A percentile compares a stretch with the other conserved stretches of the same genome.
Conservation (phyloP, 2,797 vertebrate genomes). For the Sebastes oblongus region DNA sequence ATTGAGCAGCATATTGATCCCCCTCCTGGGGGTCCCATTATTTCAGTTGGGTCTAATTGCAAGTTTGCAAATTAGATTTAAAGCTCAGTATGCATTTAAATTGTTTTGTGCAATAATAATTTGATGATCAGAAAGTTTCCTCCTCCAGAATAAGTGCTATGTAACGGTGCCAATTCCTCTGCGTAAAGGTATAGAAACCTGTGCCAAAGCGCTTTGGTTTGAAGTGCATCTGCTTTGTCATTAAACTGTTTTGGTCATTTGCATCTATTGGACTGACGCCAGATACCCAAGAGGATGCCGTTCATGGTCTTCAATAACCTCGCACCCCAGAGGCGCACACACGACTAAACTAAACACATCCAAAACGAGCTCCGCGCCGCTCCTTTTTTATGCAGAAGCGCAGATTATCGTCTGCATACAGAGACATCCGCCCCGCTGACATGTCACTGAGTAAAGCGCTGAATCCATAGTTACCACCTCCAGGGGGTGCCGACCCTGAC, state of each 20-base stretch:
- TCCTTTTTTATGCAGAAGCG: neutral
- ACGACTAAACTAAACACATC: neutral
- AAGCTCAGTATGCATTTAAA: neutral
- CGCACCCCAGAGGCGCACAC: neutral
- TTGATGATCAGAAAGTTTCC: neutral
- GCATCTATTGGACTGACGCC: slow-evolving; percentile 15
- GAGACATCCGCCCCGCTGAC: slow-evolving; percentile 42
- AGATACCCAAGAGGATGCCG: slow-evolving; percentile 16
- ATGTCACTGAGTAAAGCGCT: slow-evolving; percentile 29
- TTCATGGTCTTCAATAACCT: neutral
- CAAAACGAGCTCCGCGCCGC: neutral
- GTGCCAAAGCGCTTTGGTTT: slow-evolving; percentile 20
- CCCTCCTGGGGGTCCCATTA: neutral
- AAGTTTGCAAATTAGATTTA: neutral
- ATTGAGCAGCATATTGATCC: neutral
- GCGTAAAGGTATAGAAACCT: neutral
- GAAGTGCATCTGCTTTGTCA: slow-evolving; percentile 23
- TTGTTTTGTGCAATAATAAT: neutral
- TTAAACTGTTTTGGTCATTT: neutral
- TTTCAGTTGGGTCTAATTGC: neutral
- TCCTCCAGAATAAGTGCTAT: neutral
- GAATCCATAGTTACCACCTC: slow-evolving; percentile 54
- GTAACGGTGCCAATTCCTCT: neutral
- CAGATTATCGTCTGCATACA: slow-evolving; percentile 15
- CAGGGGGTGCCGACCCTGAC: slow-evolving; percentile 59